Evolutionary conservation across 2,888 invertebrate species (phyloP).

Genomic region (Pilophorus perplexus): DNA sequence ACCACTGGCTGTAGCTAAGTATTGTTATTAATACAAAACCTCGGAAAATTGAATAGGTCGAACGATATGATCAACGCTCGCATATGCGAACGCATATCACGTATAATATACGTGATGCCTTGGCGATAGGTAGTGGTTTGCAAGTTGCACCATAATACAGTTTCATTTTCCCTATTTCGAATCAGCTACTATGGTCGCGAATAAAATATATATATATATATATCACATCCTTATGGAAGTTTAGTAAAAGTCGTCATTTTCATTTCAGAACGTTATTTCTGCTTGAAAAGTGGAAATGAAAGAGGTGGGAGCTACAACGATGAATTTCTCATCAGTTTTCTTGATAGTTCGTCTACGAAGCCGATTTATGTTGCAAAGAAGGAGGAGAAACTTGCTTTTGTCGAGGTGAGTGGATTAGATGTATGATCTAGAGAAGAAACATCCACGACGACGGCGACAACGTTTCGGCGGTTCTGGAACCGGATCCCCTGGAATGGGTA

Average conservation of each 20-base stretch:
- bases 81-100: no score
- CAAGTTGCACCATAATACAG: neutral
- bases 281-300: neutral
- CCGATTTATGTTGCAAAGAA: neutral
- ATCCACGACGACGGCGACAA: no score
- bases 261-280: conserved; percentile 17
- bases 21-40: no score
- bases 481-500: no score
- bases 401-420: conserved; percentile 15
- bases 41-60: no score
- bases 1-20: no score
- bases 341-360: conserved; percentile 6
- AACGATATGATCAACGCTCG: no score
- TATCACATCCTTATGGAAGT: neutral
- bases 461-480: no score
- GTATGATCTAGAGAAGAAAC: no score
- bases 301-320: neutral
- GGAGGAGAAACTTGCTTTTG: neutral
- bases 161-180: neutral
- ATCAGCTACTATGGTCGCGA: neutral
- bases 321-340: conserved; percentile 1
- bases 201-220: neutral
- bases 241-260: neutral
- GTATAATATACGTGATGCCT: no score
- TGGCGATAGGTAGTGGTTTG: no score